A percentile compares a stretch with the other conserved stretches of the same genome.
Evolutionary conservation across 2,113 vertebrate species (phyloP).

Genomic region (Brachyistius frenatus): DNA sequence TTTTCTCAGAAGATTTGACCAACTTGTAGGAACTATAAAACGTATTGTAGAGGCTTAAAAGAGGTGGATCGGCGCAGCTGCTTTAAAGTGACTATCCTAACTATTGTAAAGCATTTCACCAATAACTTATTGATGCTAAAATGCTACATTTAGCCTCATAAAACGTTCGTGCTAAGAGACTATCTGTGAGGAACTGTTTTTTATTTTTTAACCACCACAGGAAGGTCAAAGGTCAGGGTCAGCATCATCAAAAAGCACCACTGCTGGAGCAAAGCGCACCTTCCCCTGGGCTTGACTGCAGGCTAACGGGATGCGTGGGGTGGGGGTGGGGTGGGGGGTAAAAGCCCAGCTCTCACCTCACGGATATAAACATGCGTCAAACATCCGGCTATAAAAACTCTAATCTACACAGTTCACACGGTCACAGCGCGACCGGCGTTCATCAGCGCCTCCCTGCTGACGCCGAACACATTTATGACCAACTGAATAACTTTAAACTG

Average conservation of each 20-base stretch:
- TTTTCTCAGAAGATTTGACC: no score
- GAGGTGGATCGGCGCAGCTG: no score
- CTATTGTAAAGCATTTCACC: not conserved
- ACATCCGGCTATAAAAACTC: conserved; percentile 53
- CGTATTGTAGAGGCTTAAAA: not conserved
- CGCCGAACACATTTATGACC: conserved; percentile 8
- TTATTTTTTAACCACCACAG: not conserved
- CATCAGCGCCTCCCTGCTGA: conserved; percentile 26
- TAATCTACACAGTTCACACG: conserved; percentile 12
- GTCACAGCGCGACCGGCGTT: conserved; percentile 29
- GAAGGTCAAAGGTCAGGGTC: conserved; percentile 30
- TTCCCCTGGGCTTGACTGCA: conserved; percentile 29
- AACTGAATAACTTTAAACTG: conserved; percentile 11
- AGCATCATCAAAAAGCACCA: not conserved
- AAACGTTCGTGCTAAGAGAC: no score
- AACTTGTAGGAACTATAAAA: no score
- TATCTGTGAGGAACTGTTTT: no score
- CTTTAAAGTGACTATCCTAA: no score
- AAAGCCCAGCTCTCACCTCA: conserved; percentile 35
- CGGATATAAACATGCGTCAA: conserved; percentile 43
- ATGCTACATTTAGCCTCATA: not conserved
- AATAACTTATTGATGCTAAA: not conserved
- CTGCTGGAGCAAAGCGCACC: conserved; percentile 6
- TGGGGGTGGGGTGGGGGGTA: conserved; percentile 7
- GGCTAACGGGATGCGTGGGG: not conserved